phyloP scores from a whole-genome alignment of 2,113 vertebrate genomes.

The Indri indri region DNA sequence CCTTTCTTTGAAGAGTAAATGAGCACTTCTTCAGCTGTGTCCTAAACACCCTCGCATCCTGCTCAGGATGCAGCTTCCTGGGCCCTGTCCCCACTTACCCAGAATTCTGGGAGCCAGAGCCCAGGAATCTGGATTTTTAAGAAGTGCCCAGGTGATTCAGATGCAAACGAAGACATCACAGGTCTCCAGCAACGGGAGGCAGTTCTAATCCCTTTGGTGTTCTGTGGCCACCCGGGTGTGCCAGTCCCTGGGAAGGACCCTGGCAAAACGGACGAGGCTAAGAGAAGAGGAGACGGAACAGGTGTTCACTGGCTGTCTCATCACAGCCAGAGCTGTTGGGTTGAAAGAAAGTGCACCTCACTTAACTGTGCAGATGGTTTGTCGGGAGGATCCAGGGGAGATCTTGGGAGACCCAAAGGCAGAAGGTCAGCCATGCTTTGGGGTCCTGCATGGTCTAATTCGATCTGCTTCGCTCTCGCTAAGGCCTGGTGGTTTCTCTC shows the following conservation, averaged over 20 bases:
- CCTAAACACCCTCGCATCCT: neutral
- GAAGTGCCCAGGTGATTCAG: neutral
- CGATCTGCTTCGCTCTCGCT: neutral
- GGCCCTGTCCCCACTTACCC: neutral
- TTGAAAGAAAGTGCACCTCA: neutral
- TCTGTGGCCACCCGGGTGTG: neutral
- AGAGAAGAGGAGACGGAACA: neutral
- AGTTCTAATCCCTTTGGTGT: neutral
- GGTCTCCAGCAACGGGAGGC: neutral
- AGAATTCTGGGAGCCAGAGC: neutral
- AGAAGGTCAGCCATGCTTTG: neutral
- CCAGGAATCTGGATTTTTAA: neutral
- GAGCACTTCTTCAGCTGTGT: neutral
- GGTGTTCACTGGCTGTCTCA: neutral
- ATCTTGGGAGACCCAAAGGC: neutral
- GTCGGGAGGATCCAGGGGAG: neutral
- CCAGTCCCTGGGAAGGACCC: neutral
- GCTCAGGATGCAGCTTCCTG: neutral
- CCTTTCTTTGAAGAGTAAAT: neutral
- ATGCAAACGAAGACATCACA: neutral
- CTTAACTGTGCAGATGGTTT: neutral
- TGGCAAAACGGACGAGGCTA: neutral
- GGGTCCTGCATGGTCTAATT: neutral
- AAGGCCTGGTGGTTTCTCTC: neutral
- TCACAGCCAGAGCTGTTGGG: rapidly evolving